These are phyloP conservation scores for Leuctra nigra DNA, from an alignment of 2,888 invertebrate species.

Conservation along the genomic window DNA sequence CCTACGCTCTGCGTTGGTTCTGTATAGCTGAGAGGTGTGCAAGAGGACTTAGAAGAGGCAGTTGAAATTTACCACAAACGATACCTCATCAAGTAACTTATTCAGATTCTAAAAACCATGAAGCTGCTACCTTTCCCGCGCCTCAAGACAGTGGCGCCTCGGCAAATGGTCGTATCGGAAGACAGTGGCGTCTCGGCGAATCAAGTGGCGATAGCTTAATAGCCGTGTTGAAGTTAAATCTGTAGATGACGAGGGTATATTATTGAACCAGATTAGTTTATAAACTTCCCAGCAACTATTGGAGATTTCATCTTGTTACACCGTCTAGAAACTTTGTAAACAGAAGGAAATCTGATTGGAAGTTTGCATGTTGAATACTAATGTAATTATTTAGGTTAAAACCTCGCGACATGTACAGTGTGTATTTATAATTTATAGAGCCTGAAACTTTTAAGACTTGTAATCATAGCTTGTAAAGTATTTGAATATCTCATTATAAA, in stretches of 20 bases:
- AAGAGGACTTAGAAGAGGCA: not conserved
- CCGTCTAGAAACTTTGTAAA: not conserved
- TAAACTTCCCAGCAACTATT: not conserved
- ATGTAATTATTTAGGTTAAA: not conserved
- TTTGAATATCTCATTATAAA: not conserved
- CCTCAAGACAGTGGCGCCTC: too few species aligned
- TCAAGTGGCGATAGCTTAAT: not conserved
- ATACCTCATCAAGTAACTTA: not conserved
- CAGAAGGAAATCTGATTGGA: not conserved
- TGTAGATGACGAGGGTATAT: not conserved
- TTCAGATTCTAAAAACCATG: not conserved
- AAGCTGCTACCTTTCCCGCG: too few species aligned
- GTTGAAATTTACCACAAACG: not conserved
- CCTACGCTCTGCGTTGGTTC: not conserved
- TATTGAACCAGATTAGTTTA: not conserved
- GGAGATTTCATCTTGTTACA: not conserved
- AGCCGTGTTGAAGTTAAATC: not conserved
- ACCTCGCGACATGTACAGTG: not conserved
- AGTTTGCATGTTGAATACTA: not conserved
- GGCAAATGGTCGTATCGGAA: too few species aligned
- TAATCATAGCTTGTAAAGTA: not conserved
- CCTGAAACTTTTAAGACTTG: not conserved
- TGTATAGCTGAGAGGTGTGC: not conserved
- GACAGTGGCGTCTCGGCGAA: too few species aligned
- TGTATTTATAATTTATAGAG: not conserved